Conservation (phyloP, 1,140 invertebrate genomes). For the Ladona fulva region DNA sequence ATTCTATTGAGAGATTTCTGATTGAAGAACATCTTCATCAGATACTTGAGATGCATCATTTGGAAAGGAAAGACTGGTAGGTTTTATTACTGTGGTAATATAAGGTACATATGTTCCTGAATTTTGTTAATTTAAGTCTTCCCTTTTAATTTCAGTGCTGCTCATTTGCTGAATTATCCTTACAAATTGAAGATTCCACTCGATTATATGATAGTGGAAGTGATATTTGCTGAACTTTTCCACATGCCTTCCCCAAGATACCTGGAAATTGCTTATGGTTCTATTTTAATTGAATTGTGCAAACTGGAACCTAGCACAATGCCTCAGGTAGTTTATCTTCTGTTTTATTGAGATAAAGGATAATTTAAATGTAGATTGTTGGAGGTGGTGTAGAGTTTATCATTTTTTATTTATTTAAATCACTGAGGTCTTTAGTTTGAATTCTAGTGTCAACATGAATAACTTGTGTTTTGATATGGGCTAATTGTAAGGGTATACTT, state of each 20-base stretch:
- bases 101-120: neutral
- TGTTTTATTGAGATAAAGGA: slow-evolving; percentile 12
- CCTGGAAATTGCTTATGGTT: slow-evolving; percentile 90
- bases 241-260: slow-evolving; percentile 79
- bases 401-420: no score
- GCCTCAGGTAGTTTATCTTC: slow-evolving; percentile 66
- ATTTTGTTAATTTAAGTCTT: slow-evolving; percentile 21
- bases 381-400: no score
- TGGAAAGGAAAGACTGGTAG: slow-evolving; percentile 89
- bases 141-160: slow-evolving; percentile 51
- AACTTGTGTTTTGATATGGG: no score
- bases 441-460: no score
- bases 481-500: no score
- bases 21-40: slow-evolving; percentile 95
- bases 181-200: slow-evolving; percentile 91
- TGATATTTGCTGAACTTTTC: slow-evolving; percentile 91
- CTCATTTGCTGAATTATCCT: slow-evolving; percentile 82
- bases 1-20: slow-evolving; percentile 94
- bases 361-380: no score
- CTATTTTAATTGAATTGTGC: slow-evolving; percentile 92
- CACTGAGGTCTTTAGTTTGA: no score
- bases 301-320: slow-evolving; percentile 93
- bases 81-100: slow-evolving; percentile 22
- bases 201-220: slow-evolving; percentile 97
- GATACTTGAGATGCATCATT: slow-evolving; percentile 81